Evolutionary conservation across 1,140 invertebrate genomes (phyloP).

Genomic region (Parasteatoda tepidariorum): DNA sequence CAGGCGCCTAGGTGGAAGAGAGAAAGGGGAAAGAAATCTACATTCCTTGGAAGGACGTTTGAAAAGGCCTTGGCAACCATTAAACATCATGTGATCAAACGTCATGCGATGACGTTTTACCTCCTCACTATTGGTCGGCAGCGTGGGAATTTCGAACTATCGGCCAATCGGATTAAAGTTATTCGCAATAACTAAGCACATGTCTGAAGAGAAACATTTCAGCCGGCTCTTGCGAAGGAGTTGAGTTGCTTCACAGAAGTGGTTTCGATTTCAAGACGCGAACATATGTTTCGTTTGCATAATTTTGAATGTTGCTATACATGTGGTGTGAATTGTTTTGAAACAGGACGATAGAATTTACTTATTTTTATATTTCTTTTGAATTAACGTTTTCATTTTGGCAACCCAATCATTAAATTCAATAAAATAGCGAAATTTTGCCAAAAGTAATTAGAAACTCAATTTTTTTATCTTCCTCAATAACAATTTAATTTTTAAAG

Average conservation of each 20-base stretch:
- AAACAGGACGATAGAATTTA: no score
- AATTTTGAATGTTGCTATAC: neutral
- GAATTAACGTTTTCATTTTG: no score
- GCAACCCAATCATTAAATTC: no score
- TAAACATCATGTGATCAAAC: slow-evolving; percentile 40
- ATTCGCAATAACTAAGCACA: slow-evolving; percentile 45
- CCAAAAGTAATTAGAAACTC: no score
- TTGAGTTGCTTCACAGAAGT: slow-evolving; percentile 12
- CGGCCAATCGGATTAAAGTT: slow-evolving; percentile 31
- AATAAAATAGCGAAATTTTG: no score
- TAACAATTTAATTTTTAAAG: no score
- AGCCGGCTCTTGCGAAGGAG: slow-evolving; percentile 46
- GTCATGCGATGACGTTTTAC: slow-evolving; percentile 41
- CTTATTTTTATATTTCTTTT: no score
- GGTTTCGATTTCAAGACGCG: slow-evolving; percentile 20
- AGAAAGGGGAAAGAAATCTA: neutral
- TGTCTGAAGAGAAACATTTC: slow-evolving; percentile 50
- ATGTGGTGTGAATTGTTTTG: no score
- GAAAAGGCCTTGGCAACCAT: slow-evolving; percentile 59
- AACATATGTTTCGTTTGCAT: neutral
- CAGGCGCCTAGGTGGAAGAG: slow-evolving; percentile 49
- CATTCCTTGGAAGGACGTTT: slow-evolving; percentile 59
- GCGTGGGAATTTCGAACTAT: slow-evolving; percentile 57
- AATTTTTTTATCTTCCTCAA: no score
- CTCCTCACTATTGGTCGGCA: slow-evolving; percentile 52